Conservation (phyloP, 2,113 vertebrate species). For the Romanogobio albipinnatus region DNA sequence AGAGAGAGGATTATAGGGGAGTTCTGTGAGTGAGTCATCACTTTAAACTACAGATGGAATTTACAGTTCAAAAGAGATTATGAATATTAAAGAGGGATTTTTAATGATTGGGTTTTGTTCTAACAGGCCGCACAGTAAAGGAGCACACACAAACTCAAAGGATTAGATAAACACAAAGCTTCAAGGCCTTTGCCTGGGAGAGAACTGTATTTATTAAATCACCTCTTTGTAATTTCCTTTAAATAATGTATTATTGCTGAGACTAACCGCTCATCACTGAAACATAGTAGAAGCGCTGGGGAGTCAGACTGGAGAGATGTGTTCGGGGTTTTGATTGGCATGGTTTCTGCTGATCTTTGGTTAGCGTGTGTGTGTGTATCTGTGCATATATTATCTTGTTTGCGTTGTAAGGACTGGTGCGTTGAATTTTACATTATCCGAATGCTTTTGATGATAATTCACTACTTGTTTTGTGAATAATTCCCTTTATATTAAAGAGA, state of each 20-base stretch:
- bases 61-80: slow-evolving; percentile 79
- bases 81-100: slow-evolving; percentile 75
- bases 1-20: slow-evolving; percentile 76
- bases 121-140: slow-evolving; percentile 65
- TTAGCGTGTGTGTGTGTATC: not conserved
- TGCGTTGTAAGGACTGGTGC: slow-evolving; percentile 13
- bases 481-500: slow-evolving; percentile 51
- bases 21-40: slow-evolving; percentile 76
- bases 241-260: slow-evolving; percentile 70
- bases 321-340: slow-evolving; percentile 53
- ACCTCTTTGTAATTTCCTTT: slow-evolving; percentile 70
- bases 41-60: slow-evolving; percentile 78
- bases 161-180: slow-evolving; percentile 70
- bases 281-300: slow-evolving; percentile 51
- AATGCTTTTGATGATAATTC: slow-evolving; percentile 49
- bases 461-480: slow-evolving; percentile 52
- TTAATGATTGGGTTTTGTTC: slow-evolving; percentile 71
- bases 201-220: slow-evolving; percentile 67
- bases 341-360: slow-evolving; percentile 48
- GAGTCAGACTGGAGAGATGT: slow-evolving; percentile 49
- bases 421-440: slow-evolving; percentile 49
- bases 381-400: slow-evolving; percentile 23
- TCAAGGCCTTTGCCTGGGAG: slow-evolving; percentile 66
- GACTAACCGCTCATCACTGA: slow-evolving; percentile 58
- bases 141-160: slow-evolving; percentile 67